These are phyloP conservation scores for Drosophila nigricruria DNA, from an alignment of 2,888 invertebrate genomes.

Conservation along the genomic window DNA sequence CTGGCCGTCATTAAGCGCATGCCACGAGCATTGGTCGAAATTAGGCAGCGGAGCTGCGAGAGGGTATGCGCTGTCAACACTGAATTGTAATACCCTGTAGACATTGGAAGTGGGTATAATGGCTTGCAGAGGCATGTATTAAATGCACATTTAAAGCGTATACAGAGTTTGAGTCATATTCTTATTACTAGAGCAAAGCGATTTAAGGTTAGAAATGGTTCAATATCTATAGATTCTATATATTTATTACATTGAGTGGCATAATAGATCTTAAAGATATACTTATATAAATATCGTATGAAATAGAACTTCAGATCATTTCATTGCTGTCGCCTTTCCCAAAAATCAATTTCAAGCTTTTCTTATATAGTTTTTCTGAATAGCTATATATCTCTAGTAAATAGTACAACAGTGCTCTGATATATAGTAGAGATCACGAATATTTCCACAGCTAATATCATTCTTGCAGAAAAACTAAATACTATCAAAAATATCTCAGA, in stretches of 20 bases:
- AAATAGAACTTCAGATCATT: too few species aligned
- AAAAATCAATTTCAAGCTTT: too few species aligned
- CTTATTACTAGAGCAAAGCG: neutral
- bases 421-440: too few species aligned
- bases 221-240: neutral
- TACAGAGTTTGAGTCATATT: neutral
- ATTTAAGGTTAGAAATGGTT: neutral
- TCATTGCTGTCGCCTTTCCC: too few species aligned
- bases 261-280: neutral
- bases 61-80: conserved; percentile 14
- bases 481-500: neutral
- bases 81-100: neutral
- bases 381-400: too few species aligned
- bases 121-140: neutral
- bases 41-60: neutral
- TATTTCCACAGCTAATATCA: too few species aligned
- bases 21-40: conserved; percentile 12
- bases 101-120: neutral
- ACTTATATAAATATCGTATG: too few species aligned
- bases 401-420: too few species aligned
- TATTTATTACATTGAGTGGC: neutral
- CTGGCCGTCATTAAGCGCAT: conserved; percentile 38
- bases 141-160: too few species aligned
- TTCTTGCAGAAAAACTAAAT: too few species aligned
- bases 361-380: too few species aligned